These are phyloP conservation scores for Pseudomyrmex sp. DNA, from an alignment of 1,140 invertebrate species.

Conservation along the genomic window DNA sequence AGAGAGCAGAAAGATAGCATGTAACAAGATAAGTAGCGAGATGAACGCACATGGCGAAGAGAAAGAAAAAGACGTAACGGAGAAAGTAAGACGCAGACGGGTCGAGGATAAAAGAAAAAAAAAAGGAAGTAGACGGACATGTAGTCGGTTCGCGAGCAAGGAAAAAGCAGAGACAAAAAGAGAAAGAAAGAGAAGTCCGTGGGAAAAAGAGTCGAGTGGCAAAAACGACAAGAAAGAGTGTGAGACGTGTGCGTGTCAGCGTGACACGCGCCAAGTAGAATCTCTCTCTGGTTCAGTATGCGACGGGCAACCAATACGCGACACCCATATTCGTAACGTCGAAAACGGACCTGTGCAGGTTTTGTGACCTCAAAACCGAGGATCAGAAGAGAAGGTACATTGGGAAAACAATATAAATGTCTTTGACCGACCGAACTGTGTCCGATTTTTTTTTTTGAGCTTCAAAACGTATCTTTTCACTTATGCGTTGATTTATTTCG, in stretches of 20 bases:
- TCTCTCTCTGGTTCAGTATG: conserved; percentile 72
- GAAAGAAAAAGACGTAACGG: conserved; percentile 40
- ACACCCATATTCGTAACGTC: conserved; percentile 63
- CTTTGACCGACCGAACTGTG: not conserved
- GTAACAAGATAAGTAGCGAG: not conserved
- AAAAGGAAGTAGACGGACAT: not conserved
- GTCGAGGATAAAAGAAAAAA: not conserved
- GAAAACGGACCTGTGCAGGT: conserved; percentile 66
- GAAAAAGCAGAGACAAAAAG: conserved; percentile 12
- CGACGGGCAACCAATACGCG: conserved; percentile 67
- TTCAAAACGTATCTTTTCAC: not conserved
- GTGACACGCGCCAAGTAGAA: conserved; percentile 64
- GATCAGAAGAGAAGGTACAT: conserved; percentile 27
- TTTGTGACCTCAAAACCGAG: conserved; percentile 72
- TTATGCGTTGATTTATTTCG: too few relatives aligned
- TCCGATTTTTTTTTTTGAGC: conserved; percentile 31
- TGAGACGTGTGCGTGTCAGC: conserved; percentile 49
- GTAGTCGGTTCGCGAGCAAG: not conserved
- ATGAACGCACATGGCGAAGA: not conserved
- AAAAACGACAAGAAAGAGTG: conserved; percentile 25
- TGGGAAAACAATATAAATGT: conserved; percentile 7
- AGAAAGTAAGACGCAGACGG: conserved; percentile 32
- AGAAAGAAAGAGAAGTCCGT: not conserved
- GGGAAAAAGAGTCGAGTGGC: conserved; percentile 28
- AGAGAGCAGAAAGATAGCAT: not conserved